phyloP scores from a whole-genome alignment of 2,113 vertebrate genomes.

The Pogona vitticeps region DNA sequence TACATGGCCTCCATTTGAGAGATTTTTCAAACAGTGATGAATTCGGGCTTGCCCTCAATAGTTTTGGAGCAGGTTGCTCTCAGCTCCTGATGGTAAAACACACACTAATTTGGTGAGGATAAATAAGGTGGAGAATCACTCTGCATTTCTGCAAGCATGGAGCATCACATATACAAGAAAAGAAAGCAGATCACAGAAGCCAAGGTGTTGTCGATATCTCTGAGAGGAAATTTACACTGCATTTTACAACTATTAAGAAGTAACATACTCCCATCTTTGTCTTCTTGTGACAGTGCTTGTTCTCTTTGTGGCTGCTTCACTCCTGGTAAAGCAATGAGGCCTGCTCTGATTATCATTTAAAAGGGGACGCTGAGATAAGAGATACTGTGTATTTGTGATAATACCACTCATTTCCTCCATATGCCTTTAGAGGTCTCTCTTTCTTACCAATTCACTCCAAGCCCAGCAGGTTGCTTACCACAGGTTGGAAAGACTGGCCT shows the following conservation, averaged over 20 bases:
- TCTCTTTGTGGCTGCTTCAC: slow-evolving; percentile 11
- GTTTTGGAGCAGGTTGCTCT: not conserved
- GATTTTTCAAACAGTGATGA: not conserved
- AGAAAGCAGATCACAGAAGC: not conserved
- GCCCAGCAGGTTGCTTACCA: not conserved
- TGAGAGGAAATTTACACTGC: not conserved
- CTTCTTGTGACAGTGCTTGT: not conserved
- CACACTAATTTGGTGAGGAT: not conserved
- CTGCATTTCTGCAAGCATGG: not conserved
- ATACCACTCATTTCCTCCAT: slow-evolving; percentile 22
- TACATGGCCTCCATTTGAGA: not conserved
- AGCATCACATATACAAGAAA: not conserved
- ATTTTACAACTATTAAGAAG: not conserved
- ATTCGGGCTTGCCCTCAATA: not conserved
- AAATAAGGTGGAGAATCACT: not conserved
- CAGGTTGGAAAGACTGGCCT: not conserved
- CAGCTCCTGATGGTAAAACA: not conserved
- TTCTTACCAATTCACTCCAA: not conserved
- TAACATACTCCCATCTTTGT: not conserved
- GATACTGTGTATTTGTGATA: not conserved
- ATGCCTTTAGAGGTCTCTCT: slow-evolving; percentile 45
- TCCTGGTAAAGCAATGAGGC: not conserved
- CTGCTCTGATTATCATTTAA: not conserved
- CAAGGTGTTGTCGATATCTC: not conserved
- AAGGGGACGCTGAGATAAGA: not conserved